phyloP scores from a whole-genome alignment of 2,797 vertebrate species.

The Melanotaenia trifasciata region DNA sequence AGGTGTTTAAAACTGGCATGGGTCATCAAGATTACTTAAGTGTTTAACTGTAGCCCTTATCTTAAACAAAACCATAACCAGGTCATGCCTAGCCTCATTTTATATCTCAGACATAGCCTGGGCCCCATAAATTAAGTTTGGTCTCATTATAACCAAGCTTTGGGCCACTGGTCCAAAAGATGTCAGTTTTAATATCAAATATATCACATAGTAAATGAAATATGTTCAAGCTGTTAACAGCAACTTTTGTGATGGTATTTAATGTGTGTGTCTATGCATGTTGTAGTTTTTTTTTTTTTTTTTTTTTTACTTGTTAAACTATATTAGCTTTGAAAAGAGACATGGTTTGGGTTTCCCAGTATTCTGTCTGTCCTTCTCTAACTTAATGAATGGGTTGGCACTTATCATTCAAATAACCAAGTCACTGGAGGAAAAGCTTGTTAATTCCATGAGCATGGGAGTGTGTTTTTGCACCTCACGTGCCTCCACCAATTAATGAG shows the following conservation, averaged over 20 bases:
- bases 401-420: background rate
- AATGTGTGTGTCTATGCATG: background rate
- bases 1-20: conserved; percentile 43
- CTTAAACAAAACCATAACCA: background rate
- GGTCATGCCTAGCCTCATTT: background rate
- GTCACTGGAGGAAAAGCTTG: background rate
- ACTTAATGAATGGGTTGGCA: background rate
- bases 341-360: background rate
- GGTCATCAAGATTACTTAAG: background rate
- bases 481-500: conserved; percentile 1
- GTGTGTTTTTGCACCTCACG: background rate
- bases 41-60: background rate
- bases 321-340: background rate
- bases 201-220: background rate
- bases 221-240: background rate
- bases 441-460: background rate
- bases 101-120: background rate
- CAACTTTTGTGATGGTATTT: background rate
- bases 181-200: background rate
- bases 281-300: too few relatives aligned
- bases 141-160: background rate
- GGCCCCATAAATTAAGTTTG: background rate
- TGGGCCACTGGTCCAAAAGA: background rate
- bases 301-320: background rate
- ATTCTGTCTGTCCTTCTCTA: conserved; percentile 7